Evolutionary conservation across 2,797 vertebrate species (phyloP).

Genomic region (Sebastes paucispinis): DNA sequence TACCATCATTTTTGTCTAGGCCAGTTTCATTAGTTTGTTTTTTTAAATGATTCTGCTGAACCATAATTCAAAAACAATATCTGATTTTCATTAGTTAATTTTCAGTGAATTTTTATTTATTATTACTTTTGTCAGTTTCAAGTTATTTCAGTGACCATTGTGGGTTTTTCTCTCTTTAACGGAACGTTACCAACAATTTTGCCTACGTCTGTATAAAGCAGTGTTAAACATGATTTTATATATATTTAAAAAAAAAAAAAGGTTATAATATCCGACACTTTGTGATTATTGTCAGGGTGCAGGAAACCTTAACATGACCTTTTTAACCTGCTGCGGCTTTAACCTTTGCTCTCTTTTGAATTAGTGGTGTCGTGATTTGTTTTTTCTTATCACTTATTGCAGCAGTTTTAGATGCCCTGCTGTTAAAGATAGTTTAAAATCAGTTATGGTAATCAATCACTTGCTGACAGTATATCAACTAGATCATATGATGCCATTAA

Average conservation of each 20-base stretch:
- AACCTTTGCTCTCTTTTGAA: neutral
- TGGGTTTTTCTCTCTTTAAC: too few species aligned
- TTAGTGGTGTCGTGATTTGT: neutral
- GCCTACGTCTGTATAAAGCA: too few species aligned
- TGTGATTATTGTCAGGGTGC: neutral
- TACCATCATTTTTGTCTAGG: too few species aligned
- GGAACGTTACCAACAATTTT: too few species aligned
- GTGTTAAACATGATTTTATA: neutral
- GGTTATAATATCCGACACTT: neutral
- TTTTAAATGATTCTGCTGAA: too few species aligned
- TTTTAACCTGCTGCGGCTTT: neutral
- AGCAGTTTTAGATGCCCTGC: neutral
- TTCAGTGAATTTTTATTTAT: too few species aligned
- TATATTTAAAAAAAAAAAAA: too few species aligned
- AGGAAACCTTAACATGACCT: neutral
- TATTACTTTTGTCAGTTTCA: too few species aligned
- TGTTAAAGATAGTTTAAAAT: neutral
- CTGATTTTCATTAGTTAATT: too few species aligned
- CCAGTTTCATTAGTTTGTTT: too few species aligned
- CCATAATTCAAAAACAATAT: too few species aligned
- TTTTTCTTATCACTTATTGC: neutral
- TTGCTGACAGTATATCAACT: neutral
- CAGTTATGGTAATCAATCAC: neutral
- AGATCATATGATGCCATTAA: neutral
- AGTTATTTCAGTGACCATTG: too few species aligned